These are phyloP conservation scores for Avahi laniger DNA, from an alignment of 2,797 vertebrate species.

Conservation along the genomic window DNA sequence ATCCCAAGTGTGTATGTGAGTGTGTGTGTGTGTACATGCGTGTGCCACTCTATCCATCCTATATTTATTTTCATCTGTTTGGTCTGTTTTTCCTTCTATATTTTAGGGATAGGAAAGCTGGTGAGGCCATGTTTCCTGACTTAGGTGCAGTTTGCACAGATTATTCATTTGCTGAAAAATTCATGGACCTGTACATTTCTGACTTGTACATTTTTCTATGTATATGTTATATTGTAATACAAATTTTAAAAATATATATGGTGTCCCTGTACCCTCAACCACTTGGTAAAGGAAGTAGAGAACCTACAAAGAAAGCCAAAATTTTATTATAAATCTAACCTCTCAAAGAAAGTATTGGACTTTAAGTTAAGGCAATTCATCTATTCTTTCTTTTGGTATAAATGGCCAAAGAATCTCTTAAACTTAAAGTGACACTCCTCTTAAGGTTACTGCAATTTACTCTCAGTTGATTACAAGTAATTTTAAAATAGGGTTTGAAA, in stretches of 20 bases:
- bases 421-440: neutral
- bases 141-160: neutral
- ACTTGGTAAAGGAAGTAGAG: neutral
- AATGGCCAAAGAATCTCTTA: neutral
- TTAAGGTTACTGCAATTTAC: neutral
- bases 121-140: too few relatives aligned
- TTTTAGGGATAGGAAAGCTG: neutral
- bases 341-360: neutral
- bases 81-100: neutral
- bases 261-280: neutral
- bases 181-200: neutral
- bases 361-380: neutral
- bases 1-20: neutral
- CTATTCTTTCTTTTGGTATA: neutral
- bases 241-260: neutral
- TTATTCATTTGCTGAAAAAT: neutral
- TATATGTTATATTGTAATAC: neutral
- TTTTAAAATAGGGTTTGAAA: neutral
- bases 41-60: too few relatives aligned
- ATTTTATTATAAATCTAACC: neutral
- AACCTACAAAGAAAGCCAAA: neutral
- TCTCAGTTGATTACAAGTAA: neutral
- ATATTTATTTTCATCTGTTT: fast-evolving
- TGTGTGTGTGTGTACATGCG: neutral
- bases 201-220: neutral